Evolutionary conservation across 2,113 vertebrate genomes (phyloP), one percentile per base, ranked within the genome.

Genomic region (Tringa solitaria): DNA sequence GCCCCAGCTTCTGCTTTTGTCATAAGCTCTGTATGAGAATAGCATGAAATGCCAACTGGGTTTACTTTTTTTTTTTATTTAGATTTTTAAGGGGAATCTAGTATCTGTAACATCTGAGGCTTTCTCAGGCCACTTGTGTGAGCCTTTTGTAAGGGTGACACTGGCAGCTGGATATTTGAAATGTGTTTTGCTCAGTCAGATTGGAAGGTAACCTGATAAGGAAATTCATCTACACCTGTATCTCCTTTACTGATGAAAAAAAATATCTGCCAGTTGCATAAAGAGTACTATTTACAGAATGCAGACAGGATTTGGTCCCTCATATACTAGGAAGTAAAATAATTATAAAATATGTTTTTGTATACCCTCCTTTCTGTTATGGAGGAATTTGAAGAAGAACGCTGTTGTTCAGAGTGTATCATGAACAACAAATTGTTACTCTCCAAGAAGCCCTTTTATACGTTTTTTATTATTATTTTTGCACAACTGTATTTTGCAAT

Each of bases 321-420:
- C 8, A 8, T 24, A 20, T 68, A 18, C 6, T 20, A 65, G 23
- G 45, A 72, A 69, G 11, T 16, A 68, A 93, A 79, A 68, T 43
- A n/a, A 81, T 45, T 45, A 1, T 16, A 78, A 57, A 54, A 26
- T 11, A 2, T 30, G 8, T 16, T 32, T 90, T 77, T 59, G 10
- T 80, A 4, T 30, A 21, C 15, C 27, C 13, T 77, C 6, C 45
- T 67, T 63, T 46, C 30, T 1, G 0, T 77, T 54, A 22, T 0
- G 0, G 74, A 68, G 37, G 41, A 60, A 37, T 87, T 60, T 37
- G 60, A 82, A 84, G 60, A 72, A 80, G 37, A 6, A 22, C 53
- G 30, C 53, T 17, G 16, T 54, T 30, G 28, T 30, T 54, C 14
- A 19, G 4, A 3, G 35, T 45, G 32, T 60, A 41, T n/a, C 16